These are phyloP conservation scores for Myathropa florea DNA, from an alignment of 2,888 invertebrate species.

Conservation along the genomic window DNA sequence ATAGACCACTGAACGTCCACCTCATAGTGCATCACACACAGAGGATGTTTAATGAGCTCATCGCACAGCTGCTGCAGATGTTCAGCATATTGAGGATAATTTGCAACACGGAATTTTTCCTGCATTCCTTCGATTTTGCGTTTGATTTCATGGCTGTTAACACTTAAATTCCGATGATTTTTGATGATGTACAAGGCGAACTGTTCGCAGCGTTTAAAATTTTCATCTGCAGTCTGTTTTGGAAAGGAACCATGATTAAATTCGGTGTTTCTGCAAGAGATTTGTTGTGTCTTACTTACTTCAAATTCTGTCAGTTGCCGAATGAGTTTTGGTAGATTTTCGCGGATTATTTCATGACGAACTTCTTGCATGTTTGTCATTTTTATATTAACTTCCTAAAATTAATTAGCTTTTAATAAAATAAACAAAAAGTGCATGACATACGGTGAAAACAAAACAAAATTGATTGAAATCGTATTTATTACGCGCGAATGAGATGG, in stretches of 20 bases:
- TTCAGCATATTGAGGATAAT: conserved; percentile 80
- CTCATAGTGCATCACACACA: conserved; percentile 76
- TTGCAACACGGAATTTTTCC: conserved; percentile 81
- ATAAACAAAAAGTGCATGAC: neutral
- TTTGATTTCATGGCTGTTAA: conserved; percentile 81
- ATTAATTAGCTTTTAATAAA: neutral
- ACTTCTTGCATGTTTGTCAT: conserved; percentile 71
- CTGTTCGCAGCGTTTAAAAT: conserved; percentile 79
- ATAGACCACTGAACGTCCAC: conserved; percentile 82
- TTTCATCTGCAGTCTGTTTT: conserved; percentile 78
- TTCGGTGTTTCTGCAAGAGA: neutral
- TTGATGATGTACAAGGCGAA: conserved; percentile 80
- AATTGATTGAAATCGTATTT: neutral
- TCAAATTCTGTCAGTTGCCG: conserved; percentile 74
- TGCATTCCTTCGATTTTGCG: conserved; percentile 80
- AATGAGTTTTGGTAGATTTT: conserved; percentile 75
- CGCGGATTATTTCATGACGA: conserved; percentile 74
- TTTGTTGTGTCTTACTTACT: conserved; percentile 64
- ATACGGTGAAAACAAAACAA: neutral
- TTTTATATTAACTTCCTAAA: neutral
- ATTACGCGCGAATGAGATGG: neutral
- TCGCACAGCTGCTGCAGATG: conserved; percentile 79
- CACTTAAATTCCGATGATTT: conserved; percentile 80
- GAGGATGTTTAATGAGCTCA: conserved; percentile 74
- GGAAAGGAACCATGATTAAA: neutral